A percentile compares a stretch with the other conserved stretches of the same genome.
Evolutionary conservation across 2,888 invertebrate genomes (phyloP).

Genomic region (Hoplodrina ambigua): DNA sequence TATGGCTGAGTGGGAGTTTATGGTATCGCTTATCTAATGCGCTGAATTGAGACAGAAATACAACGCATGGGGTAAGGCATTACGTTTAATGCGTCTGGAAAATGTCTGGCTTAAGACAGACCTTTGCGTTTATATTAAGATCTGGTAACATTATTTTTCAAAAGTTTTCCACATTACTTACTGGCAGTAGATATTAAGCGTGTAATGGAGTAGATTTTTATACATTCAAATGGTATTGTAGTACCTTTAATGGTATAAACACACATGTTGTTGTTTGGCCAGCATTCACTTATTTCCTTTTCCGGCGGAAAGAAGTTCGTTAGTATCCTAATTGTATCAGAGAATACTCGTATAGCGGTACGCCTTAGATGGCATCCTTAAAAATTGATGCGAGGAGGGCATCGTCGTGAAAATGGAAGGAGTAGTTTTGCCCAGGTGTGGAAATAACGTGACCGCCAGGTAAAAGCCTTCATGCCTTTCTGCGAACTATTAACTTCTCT

Average conservation of each 20-base stretch:
- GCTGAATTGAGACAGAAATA: slow-evolving; percentile 15
- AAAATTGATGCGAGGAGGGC: too few relatives aligned
- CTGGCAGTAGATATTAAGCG: background rate
- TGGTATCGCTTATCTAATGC: slow-evolving; percentile 1
- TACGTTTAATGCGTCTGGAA: slow-evolving; percentile 17
- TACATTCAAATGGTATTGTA: too few relatives aligned
- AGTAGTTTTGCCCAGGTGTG: too few relatives aligned
- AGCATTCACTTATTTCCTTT: background rate
- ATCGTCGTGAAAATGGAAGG: too few relatives aligned
- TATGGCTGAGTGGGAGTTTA: slow-evolving; percentile 18
- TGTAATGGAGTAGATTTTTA: background rate
- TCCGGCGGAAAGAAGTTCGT: background rate
- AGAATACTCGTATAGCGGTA: too few relatives aligned
- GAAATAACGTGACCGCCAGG: too few relatives aligned
- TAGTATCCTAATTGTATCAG: too few relatives aligned
- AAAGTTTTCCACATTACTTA: background rate
- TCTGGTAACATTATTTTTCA: slow-evolving; percentile 4
- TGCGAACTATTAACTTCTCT: background rate
- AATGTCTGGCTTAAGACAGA: background rate
- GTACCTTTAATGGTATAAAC: background rate
- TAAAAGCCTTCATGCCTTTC: background rate
- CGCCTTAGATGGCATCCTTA: too few relatives aligned
- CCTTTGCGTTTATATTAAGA: background rate
- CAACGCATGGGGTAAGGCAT: slow-evolving; percentile 7
- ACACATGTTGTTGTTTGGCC: too few relatives aligned